A percentile compares a stretch with the other conserved stretches of the same genome.
Evolutionary conservation across 1,140 invertebrate species (phyloP).

Genomic region (Druon quercuslanigerum): DNA sequence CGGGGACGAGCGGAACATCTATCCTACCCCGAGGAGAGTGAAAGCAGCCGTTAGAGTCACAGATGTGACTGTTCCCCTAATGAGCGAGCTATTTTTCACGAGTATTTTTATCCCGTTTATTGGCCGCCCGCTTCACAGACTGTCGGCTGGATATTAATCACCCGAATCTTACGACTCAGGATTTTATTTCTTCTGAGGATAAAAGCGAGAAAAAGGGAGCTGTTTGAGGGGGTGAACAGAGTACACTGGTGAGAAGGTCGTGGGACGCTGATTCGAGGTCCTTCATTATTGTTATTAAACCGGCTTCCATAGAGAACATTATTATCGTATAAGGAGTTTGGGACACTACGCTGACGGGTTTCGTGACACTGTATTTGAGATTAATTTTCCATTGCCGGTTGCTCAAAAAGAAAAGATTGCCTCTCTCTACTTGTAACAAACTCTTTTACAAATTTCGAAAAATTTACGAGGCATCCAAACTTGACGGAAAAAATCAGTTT

Average conservation of each 20-base stretch:
- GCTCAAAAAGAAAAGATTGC: no score
- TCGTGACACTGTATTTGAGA: no score
- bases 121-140: constrained; percentile 74
- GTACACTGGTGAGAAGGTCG: constrained; percentile 1
- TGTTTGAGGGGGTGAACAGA: constrained; percentile 34
- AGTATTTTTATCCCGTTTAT: constrained; percentile 77
- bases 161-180: constrained; percentile 68
- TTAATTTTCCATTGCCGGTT: no score
- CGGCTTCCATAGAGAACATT: constrained; percentile 41
- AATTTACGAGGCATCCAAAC: no score
- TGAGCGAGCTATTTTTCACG: constrained; percentile 77
- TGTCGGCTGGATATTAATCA: constrained; percentile 77
- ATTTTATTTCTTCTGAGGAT: constrained; percentile 73
- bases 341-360: background rate
- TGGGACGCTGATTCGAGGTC: constrained; percentile 40
- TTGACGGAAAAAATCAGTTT: no score
- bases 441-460: no score
- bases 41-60: constrained; percentile 59
- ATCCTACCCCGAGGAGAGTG: constrained; percentile 28
- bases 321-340: background rate
- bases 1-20: constrained; percentile 6
- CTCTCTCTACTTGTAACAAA: no score
- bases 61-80: constrained; percentile 76
- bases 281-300: constrained; percentile 68
- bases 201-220: constrained; percentile 51